phyloP scores from a whole-genome alignment of 1,140 invertebrate species.

The Cotesia chilonis region DNA sequence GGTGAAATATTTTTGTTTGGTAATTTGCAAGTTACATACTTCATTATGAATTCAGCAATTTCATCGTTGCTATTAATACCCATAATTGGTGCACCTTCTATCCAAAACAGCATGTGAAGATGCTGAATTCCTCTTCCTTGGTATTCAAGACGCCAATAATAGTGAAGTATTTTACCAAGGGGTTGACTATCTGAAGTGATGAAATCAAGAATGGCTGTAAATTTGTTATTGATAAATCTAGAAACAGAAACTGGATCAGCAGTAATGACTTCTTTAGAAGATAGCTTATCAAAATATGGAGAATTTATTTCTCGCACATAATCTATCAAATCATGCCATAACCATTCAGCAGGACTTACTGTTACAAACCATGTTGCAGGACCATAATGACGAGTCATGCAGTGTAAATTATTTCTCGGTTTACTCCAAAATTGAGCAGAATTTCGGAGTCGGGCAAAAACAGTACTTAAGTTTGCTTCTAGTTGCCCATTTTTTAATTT shows the following conservation, averaged over 20 bases:
- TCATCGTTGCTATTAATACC: constrained; percentile 24
- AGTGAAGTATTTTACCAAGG: constrained; percentile 7
- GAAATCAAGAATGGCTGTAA: constrained; percentile 10
- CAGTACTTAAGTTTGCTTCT: constrained; percentile 32
- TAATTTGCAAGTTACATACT: constrained; percentile 48
- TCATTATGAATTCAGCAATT: constrained; percentile 47
- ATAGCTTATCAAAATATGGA: constrained; percentile 31
- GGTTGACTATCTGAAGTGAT: neutral
- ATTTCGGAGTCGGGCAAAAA: neutral
- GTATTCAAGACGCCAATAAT: neutral
- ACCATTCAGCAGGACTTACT: constrained; percentile 53
- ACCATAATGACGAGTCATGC: constrained; percentile 39
- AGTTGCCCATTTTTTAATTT: constrained; percentile 42
- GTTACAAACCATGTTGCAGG: constrained; percentile 4
- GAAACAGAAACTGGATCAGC: constrained; percentile 39
- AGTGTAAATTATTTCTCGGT: constrained; percentile 32
- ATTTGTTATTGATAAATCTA: too few relatives aligned
- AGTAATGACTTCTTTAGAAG: constrained; percentile 41
- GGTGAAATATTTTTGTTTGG: constrained; percentile 37
- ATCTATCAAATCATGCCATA: constrained; percentile 49
- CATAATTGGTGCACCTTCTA: constrained; percentile 46
- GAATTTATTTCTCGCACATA: constrained; percentile 49
- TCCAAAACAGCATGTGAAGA: constrained; percentile 25
- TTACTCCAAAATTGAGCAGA: constrained; percentile 1
- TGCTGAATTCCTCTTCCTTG: constrained; percentile 12